A percentile compares a stretch with the other conserved stretches of the same genome.
Evolutionary conservation across 2,888 invertebrate species (phyloP).

Genomic region (Zaprionus lineosus): DNA sequence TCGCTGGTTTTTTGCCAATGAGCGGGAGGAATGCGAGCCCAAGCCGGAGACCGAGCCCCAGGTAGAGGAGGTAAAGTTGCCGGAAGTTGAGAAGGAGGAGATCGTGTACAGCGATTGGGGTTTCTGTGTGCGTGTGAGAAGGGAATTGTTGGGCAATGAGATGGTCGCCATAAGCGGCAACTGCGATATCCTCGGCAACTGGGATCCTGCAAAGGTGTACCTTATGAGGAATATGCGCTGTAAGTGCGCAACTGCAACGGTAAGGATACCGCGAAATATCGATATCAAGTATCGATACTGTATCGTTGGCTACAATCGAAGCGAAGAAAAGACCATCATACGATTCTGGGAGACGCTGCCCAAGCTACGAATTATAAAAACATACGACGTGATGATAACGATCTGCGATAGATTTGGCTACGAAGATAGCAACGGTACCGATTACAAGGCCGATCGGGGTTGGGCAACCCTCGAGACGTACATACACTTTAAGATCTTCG

Average conservation of each 20-base stretch:
- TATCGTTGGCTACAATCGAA: slow-evolving; percentile 87
- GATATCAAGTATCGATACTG: slow-evolving; percentile 90
- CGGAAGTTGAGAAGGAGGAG: slow-evolving; percentile 17
- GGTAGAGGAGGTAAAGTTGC: background rate
- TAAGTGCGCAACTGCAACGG: slow-evolving; percentile 81
- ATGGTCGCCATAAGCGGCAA: slow-evolving; percentile 88
- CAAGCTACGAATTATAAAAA: slow-evolving; percentile 84
- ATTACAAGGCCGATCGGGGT: slow-evolving; percentile 87
- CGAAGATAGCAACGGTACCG: slow-evolving; percentile 84
- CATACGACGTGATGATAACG: slow-evolving; percentile 83
- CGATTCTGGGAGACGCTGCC: slow-evolving; percentile 91
- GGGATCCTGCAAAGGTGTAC: slow-evolving; percentile 86
- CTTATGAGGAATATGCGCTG: slow-evolving; percentile 80
- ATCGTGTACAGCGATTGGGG: slow-evolving; percentile 80
- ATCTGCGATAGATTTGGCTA: slow-evolving; percentile 86
- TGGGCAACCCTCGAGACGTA: slow-evolving; percentile 92
- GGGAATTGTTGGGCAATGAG: slow-evolving; percentile 85
- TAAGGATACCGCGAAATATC: slow-evolving; percentile 86
- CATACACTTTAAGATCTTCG: slow-evolving; percentile 90
- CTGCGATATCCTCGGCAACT: slow-evolving; percentile 87
- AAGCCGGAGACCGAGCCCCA: background rate
- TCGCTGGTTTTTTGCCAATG: slow-evolving; percentile 87
- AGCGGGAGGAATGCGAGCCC: slow-evolving; percentile 72
- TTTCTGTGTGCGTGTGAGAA: slow-evolving; percentile 84
- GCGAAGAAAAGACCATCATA: slow-evolving; percentile 84